phyloP scores from a whole-genome alignment of 1,140 invertebrate genomes.

The Drusus annulatus region DNA sequence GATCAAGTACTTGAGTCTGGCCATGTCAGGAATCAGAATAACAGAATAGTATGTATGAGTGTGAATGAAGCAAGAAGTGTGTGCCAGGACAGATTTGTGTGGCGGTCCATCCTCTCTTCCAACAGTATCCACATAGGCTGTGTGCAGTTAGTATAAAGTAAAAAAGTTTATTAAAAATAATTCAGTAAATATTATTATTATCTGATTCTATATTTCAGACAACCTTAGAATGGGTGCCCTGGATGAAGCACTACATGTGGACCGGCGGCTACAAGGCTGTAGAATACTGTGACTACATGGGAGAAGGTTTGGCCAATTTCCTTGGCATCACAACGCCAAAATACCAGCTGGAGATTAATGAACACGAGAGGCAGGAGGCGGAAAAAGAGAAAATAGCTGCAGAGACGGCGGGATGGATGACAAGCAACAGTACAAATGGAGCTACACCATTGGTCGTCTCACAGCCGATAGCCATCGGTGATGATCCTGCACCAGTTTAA shows the following conservation, averaged over 20 bases:
- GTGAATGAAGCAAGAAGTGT: no score
- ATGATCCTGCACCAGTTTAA: slow-evolving; percentile 36
- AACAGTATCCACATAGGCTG: no score
- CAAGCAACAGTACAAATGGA: slow-evolving; percentile 38
- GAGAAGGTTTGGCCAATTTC: slow-evolving; percentile 86
- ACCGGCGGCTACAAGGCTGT: slow-evolving; percentile 77
- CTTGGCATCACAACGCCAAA: slow-evolving; percentile 94
- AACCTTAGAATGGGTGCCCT: slow-evolving; percentile 79
- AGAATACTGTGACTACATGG: slow-evolving; percentile 85
- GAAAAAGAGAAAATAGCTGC: slow-evolving; percentile 71
- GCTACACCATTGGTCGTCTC: slow-evolving; percentile 41
- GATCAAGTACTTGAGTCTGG: no score
- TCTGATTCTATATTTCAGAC: slow-evolving; percentile 69
- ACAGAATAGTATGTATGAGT: no score
- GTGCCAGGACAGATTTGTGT: no score
- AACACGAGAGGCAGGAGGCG: slow-evolving; percentile 79
- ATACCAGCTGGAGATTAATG: slow-evolving; percentile 91
- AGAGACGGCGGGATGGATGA: slow-evolving; percentile 69
- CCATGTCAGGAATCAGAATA: no score
- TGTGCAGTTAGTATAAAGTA: no score
- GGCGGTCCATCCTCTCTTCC: no score
- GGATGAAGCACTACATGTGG: slow-evolving; percentile 80
- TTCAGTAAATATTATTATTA: no score
- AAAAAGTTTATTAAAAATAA: no score
- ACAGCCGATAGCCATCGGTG: slow-evolving; percentile 26